Base-by-base conservation (phyloP, 2,797 vertebrate genomes). In the Capromys pilorides region DNA sequence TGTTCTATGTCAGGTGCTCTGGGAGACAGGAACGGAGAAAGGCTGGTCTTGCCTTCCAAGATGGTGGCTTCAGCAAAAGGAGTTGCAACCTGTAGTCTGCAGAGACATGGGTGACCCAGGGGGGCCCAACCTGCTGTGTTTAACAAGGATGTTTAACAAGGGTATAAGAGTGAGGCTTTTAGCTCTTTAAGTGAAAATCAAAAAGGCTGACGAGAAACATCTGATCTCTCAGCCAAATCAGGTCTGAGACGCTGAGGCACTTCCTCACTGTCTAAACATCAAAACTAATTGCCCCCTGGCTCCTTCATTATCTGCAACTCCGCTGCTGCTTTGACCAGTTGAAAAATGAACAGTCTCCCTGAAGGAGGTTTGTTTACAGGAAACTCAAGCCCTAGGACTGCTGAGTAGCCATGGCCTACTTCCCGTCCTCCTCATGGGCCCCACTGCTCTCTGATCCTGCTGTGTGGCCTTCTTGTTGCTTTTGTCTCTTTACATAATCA, bases 231-330 rank as follows among this genome's bases (percentile, higher is more conserved):
- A 88, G 83, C 64, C 96, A 96, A 94, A 51, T 95, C 90, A 16
- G 93, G 90, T 45, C 93, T 95, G 49, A 93, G 96, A 93, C 0
- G 0, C 90, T 19, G 85, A 93, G 86, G 80, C 67, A 95, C 93
- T 67, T 97, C 78, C 93, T 93, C 90, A 85, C 67, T 96, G 94
- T 96, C 97, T 94, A 24, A 95, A 88, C 64, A 78, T 71, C 96
- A 78, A 94, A 97, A 94, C 85, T 91, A 96, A 97, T 96, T 97
- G 96, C 94, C 92, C 95, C 92, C 28, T 6, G 90, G 89, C 96
- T 97, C 93, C 83, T 97, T 95, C 92, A 97, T 97, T 95, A 95
- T 97, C 95, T 97, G 84, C 92, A 92, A 41, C 87, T 95, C 93
- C 97, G 88, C 95, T 97, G 96, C 96, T 88, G 33, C 10, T 16